Percentiles rank a stretch among this genome's conserved stretches.
These are phyloP conservation scores for Lasioglossum baleicum DNA, from an alignment of 1,140 invertebrate genomes.

Conservation along the genomic window DNA sequence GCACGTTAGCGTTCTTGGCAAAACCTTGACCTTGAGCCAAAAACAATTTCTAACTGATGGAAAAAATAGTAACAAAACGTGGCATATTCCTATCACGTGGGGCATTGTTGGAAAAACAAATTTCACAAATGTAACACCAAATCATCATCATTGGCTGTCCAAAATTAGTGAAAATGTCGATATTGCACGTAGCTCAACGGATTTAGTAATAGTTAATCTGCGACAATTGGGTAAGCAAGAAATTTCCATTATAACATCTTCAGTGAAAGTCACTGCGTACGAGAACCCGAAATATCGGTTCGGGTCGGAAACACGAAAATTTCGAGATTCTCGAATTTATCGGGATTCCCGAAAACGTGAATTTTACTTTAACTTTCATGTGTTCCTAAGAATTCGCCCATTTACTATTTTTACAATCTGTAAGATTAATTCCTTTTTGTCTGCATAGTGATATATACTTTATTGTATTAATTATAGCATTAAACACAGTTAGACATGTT, in stretches of 20 bases:
- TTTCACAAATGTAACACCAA: slow-evolving; percentile 70
- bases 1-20: slow-evolving; percentile 77
- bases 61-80: slow-evolving; percentile 65
- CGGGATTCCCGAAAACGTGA: no score
- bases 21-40: slow-evolving; percentile 77
- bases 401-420: no score
- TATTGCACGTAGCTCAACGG: not conserved
- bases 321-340: no score
- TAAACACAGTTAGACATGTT: no score
- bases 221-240: slow-evolving; percentile 75
- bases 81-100: slow-evolving; percentile 83
- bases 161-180: no score
- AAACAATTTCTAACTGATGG: slow-evolving; percentile 78
- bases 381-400: no score
- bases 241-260: not conserved
- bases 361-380: no score
- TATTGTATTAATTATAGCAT: no score
- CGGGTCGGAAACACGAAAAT: no score
- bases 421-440: no score
- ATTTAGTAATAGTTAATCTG: slow-evolving; percentile 80
- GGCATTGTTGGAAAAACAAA: slow-evolving; percentile 73
- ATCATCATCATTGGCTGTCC: slow-evolving; percentile 41
- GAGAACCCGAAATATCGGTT: no score
- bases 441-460: no score
- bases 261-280: not conserved